Base-by-base conservation (phyloP, 2,888 invertebrate species). In the Agriotes lineatus region DNA sequence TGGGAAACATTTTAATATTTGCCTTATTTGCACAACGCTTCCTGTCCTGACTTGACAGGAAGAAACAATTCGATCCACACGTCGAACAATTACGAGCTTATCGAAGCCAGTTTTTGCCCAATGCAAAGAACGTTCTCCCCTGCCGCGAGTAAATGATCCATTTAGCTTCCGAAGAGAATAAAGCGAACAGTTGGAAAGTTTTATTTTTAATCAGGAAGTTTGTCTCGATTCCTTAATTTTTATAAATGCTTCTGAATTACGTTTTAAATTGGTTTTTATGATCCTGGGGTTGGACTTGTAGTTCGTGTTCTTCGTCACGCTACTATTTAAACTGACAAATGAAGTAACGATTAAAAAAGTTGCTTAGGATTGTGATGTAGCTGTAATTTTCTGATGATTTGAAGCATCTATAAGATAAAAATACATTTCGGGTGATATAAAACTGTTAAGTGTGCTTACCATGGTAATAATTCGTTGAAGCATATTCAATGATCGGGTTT, bases 1-100 rank as follows among this genome's bases (percentile, higher is more conserved):
- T 19, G 18, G 14, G 52, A 52, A 33, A 52, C 52, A 52, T 52
- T 33, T 30, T 52, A 52, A 52, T 52, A 33, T 52, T 33, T 9
- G 50, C 20, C 14, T 30, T 25, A 7, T 2, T 12, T 12, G 16
- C n/a, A 52, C 2, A 25, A 22, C n/a, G 12, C 4, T 22, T 48
- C 22, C 22, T 42, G 6, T 14, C 14, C 20, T 20, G n/a, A 25
- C 25, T 25, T 25, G 7, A 39, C 39, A 12, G 6, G 12, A 39
- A 4, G 12, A 39, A 39, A 39, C 25, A 25, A 7, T 25, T 25
- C n/a, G n/a, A n/a, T n/a, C n/a, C n/a, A n/a, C n/a, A n/a, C n/a
- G 25, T 25, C 3, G 7, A 25, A 25, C 25, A 25, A 25, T 25
- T 25, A 25, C 25, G 7, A 7, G 25, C 7, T 25, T 25, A 5